These are phyloP conservation scores for Cheumatopsyche charites DNA, from an alignment of 1,140 invertebrate species.

Conservation along the genomic window DNA sequence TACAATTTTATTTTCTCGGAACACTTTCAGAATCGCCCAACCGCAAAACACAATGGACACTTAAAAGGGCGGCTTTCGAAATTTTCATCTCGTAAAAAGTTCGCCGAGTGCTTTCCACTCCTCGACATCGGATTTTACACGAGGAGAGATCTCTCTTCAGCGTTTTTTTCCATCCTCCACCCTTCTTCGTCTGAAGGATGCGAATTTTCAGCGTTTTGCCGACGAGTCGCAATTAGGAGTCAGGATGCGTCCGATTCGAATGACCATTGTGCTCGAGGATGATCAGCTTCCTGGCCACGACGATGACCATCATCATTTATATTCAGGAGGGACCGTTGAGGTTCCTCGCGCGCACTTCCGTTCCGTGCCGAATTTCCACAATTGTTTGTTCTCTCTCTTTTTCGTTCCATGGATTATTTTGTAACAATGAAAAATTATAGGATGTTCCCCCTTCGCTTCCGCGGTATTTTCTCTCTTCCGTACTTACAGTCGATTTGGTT, in stretches of 20 bases:
- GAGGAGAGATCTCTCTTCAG: background rate
- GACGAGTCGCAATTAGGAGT: slow-evolving; percentile 2
- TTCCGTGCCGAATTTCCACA: slow-evolving; percentile 39
- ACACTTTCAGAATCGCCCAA: background rate
- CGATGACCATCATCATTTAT: slow-evolving; percentile 37
- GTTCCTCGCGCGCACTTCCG: slow-evolving; percentile 41
- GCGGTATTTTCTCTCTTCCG: too few species aligned
- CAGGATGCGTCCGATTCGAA: slow-evolving; percentile 25
- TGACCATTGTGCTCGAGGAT: background rate
- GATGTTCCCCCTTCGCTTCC: too few species aligned
- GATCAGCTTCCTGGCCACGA: slow-evolving; percentile 20
- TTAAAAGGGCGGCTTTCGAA: slow-evolving; percentile 10
- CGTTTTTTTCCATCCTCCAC: background rate
- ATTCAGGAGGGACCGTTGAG: slow-evolving; percentile 34
- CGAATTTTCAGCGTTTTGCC: background rate
- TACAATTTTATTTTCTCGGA: too few species aligned
- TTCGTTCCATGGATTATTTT: too few species aligned
- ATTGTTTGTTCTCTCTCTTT: slow-evolving; percentile 26
- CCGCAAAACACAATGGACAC: background rate
- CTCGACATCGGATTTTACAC: background rate
- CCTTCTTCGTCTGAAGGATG: background rate
- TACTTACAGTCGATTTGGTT: too few species aligned
- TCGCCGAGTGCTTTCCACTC: slow-evolving; percentile 27
- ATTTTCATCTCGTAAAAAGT: slow-evolving; percentile 26
- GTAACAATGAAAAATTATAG: too few species aligned